Conservation (phyloP, 2,888 invertebrate genomes). For the Agrochola litura region DNA sequence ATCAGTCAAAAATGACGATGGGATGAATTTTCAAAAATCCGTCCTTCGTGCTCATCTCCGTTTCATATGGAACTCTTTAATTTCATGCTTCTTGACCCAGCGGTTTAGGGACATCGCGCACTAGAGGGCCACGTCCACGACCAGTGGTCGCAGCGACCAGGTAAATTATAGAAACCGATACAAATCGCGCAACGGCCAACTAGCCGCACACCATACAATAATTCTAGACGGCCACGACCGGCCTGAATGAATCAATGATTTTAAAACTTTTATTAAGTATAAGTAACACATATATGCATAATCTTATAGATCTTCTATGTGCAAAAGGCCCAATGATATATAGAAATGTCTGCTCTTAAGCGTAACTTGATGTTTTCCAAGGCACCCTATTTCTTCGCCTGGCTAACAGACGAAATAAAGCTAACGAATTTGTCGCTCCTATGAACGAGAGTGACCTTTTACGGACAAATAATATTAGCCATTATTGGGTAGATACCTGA, state of each 20-base stretch:
- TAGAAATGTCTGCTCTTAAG: neutral
- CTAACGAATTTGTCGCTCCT: neutral
- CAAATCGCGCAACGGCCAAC: no score
- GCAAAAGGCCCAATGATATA: neutral
- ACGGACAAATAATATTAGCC: neutral
- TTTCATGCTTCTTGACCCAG: neutral
- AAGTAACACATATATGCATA: no score
- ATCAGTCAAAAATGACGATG: neutral
- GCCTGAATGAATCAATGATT: no score
- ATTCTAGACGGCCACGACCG: no score
- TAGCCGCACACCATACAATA: no score
- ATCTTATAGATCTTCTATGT: neutral
- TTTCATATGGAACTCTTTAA: neutral
- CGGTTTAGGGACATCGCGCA: neutral
- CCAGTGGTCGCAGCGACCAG: no score
- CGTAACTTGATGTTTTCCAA: neutral
- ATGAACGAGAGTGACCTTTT: constrained; percentile 16
- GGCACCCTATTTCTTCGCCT: neutral
- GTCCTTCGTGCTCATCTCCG: neutral
- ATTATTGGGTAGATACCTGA: neutral
- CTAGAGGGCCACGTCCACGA: no score
- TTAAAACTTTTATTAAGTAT: no score
- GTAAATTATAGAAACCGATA: no score
- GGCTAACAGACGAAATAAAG: neutral
- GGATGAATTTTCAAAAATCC: neutral